Conservation (phyloP, 2,797 vertebrate species). For the Meriones psammophilus region DNA sequence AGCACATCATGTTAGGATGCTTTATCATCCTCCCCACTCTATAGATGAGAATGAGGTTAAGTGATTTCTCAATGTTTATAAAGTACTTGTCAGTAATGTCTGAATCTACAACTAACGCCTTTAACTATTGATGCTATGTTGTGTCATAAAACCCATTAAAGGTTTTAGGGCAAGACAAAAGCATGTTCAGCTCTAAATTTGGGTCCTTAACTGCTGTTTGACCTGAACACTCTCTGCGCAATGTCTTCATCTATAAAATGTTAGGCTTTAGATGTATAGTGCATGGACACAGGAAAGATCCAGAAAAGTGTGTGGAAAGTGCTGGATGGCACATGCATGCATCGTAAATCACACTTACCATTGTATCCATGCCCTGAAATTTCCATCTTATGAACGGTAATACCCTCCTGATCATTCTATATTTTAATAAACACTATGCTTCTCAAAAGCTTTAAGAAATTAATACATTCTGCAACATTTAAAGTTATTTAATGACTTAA, state of each 20-base stretch:
- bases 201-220: neutral
- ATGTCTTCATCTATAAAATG: neutral
- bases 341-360: neutral
- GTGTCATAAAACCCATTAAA: neutral
- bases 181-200: slow-evolving; percentile 35
- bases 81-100: neutral
- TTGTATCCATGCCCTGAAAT: neutral
- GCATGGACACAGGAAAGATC: neutral
- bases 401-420: neutral
- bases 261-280: neutral
- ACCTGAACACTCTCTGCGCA: neutral
- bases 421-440: slow-evolving; percentile 3
- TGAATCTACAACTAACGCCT: neutral
- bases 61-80: neutral
- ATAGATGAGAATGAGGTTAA: slow-evolving; percentile 18
- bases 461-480: slow-evolving; percentile 3
- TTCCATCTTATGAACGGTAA: slow-evolving; percentile 14
- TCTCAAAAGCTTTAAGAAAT: neutral
- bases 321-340: neutral
- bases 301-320: neutral
- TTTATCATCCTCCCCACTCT: neutral
- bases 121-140: neutral
- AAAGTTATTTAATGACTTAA: slow-evolving; percentile 36
- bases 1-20: neutral
- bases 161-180: slow-evolving; percentile 15